Conservation (phyloP, 2,888 invertebrate genomes). For the Agrilus biguttatus region DNA sequence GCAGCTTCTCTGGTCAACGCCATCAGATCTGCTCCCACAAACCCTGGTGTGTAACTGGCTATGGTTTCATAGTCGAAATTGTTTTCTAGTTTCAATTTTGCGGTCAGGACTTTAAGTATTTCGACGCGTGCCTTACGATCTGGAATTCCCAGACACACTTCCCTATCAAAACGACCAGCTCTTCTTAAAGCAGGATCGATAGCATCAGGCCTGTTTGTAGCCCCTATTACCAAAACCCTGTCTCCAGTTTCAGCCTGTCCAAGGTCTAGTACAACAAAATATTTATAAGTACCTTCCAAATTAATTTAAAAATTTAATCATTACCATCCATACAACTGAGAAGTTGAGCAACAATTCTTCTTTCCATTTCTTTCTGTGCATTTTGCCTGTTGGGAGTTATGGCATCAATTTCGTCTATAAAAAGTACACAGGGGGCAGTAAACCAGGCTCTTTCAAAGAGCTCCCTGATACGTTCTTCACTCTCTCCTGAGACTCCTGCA, state of each 20-base stretch:
- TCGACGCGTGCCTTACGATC: constrained; percentile 66
- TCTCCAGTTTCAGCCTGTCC: constrained; percentile 37
- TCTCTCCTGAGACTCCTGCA: constrained; percentile 90
- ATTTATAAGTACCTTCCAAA: background rate
- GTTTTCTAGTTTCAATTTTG: constrained; percentile 49
- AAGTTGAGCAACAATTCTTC: constrained; percentile 86
- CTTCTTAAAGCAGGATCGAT: constrained; percentile 85
- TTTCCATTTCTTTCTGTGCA: constrained; percentile 92
- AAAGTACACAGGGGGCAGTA: constrained; percentile 69
- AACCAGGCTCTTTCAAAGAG: constrained; percentile 72
- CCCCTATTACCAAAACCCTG: constrained; percentile 78
- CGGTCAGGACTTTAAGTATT: constrained; percentile 61
- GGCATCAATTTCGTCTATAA: constrained; percentile 96
- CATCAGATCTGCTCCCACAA: constrained; percentile 87
- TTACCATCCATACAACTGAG: constrained; percentile 76
- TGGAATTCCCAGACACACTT: constrained; percentile 89
- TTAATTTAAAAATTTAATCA: constrained; percentile 7
- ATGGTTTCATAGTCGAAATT: constrained; percentile 59
- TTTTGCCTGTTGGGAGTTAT: constrained; percentile 80
- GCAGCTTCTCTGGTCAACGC: constrained; percentile 79
- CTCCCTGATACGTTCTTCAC: constrained; percentile 83
- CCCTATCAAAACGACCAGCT: constrained; percentile 86
- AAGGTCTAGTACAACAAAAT: constrained; percentile 27
- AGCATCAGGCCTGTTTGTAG: constrained; percentile 85
- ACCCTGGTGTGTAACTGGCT: constrained; percentile 84